phyloP scores from a whole-genome alignment of 2,113 vertebrate species.

The Arizona elegans region DNA sequence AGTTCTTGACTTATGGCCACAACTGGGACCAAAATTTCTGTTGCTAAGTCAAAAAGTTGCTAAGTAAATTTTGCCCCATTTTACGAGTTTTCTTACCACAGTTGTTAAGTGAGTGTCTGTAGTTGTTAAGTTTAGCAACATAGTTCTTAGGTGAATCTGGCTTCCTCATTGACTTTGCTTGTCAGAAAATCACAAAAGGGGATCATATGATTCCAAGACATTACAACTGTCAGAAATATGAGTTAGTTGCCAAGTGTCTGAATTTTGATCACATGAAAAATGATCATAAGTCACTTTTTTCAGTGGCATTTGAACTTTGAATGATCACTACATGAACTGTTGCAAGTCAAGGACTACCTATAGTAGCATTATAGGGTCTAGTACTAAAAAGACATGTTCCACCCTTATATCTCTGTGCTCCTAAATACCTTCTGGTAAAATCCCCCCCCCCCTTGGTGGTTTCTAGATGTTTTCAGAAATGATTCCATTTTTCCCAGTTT shows the following conservation, averaged over 20 bases:
- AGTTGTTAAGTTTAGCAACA: not conserved
- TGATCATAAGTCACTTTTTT: not conserved
- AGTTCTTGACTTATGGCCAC: not conserved
- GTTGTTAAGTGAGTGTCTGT: not conserved
- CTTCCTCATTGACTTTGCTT: too few relatives aligned
- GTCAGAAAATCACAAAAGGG: not conserved
- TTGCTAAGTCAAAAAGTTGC: not conserved
- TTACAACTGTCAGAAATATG: not conserved
- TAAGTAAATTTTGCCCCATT: not conserved
- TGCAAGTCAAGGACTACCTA: not conserved
- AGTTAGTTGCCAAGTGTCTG: not conserved
- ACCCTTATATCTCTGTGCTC: not conserved
- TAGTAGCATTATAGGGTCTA: not conserved
- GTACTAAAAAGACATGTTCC: not conserved
- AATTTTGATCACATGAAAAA: not conserved
- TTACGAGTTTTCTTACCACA: not conserved
- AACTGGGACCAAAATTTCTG: not conserved
- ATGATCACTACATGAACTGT: not conserved
- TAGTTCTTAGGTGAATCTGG: not conserved
- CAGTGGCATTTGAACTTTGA: not conserved
- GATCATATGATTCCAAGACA: not conserved
- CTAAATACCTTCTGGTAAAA: not conserved
- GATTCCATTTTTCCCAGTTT: not conserved
- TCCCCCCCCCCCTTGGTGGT: too few relatives aligned
- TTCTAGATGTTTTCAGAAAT: not conserved